phyloP scores from a whole-genome alignment of 2,113 vertebrate species.

The Ascaphus truei region DNA sequence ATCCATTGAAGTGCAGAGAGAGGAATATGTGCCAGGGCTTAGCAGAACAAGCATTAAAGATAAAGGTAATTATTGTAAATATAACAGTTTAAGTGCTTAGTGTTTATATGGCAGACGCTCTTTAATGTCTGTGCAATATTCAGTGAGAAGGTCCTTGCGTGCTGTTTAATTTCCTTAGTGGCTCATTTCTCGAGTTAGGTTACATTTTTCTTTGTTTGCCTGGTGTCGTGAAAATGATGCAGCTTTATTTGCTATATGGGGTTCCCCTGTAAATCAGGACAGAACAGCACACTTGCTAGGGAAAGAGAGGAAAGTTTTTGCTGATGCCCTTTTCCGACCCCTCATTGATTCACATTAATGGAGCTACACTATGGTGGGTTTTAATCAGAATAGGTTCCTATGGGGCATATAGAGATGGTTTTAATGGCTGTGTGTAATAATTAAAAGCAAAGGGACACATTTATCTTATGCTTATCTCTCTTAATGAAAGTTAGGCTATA shows the following conservation, averaged over 20 bases:
- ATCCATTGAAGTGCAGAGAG: slow-evolving; percentile 2
- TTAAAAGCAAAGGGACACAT: slow-evolving; percentile 16
- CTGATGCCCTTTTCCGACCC: neutral
- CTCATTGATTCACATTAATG: neutral
- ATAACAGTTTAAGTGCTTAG: slow-evolving; percentile 49
- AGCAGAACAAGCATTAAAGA: slow-evolving; percentile 27
- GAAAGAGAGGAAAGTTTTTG: neutral
- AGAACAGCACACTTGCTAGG: neutral
- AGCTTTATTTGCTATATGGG: neutral
- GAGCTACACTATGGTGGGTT: slow-evolving; percentile 3
- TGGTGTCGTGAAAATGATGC: slow-evolving; percentile 35
- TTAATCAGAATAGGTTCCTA: slow-evolving; percentile 1
- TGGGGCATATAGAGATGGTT: neutral
- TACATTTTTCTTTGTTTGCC: slow-evolving; percentile 52
- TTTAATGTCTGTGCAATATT: slow-evolving; percentile 52
- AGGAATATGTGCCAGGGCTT: neutral
- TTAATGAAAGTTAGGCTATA: slow-evolving; percentile 11
- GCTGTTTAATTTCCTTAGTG: slow-evolving; percentile 55
- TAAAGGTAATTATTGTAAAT: slow-evolving; percentile 49
- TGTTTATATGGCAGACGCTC: slow-evolving; percentile 50
- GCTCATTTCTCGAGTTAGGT: slow-evolving; percentile 41
- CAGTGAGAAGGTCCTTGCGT: slow-evolving; percentile 41
- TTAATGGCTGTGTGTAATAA: slow-evolving; percentile 21
- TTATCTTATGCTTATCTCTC: neutral
- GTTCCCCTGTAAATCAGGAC: slow-evolving; percentile 15